These are phyloP conservation scores for Dynastes tityus DNA, from an alignment of 2,888 invertebrate genomes.

Conservation along the genomic window DNA sequence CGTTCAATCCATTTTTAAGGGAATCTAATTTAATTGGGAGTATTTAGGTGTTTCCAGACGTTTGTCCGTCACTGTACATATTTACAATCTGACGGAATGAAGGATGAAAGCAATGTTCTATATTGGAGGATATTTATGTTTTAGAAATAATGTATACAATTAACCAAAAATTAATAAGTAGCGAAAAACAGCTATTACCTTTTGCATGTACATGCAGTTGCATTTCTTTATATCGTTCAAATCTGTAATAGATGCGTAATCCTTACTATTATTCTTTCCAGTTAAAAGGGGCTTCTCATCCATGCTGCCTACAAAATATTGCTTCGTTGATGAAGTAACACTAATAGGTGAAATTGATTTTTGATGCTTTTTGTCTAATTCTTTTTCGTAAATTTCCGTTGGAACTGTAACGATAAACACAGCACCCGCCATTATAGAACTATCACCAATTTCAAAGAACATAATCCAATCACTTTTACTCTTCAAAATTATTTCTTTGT, in stretches of 20 bases:
- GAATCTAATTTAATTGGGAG: too few species aligned
- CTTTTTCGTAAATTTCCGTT: slow-evolving; percentile 71
- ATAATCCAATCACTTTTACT: neutral
- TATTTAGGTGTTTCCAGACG: too few species aligned
- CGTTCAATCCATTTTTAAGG: too few species aligned
- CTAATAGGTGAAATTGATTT: slow-evolving; percentile 16
- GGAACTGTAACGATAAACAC: slow-evolving; percentile 76
- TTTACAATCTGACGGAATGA: too few species aligned
- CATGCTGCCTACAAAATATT: neutral
- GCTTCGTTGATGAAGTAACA: neutral
- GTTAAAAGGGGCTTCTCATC: slow-evolving; percentile 21
- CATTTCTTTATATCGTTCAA: slow-evolving; percentile 8
- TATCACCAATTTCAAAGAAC: neutral
- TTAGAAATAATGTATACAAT: too few species aligned
- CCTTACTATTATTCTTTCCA: neutral
- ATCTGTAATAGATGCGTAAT: slow-evolving; percentile 11
- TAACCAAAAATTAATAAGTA: too few species aligned
- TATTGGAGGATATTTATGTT: too few species aligned
- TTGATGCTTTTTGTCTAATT: slow-evolving; percentile 20
- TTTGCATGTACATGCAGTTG: slow-evolving; percentile 27
- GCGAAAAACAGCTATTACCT: slow-evolving; percentile 5
- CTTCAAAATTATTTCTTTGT: neutral
- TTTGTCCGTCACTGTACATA: too few species aligned
- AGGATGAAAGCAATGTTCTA: too few species aligned
- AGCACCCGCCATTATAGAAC: slow-evolving; percentile 72